A percentile compares a stretch with the other conserved stretches of the same genome.
These are phyloP conservation scores for Drosophila algonquin DNA, from an alignment of 2,888 invertebrate species.

Conservation along the genomic window DNA sequence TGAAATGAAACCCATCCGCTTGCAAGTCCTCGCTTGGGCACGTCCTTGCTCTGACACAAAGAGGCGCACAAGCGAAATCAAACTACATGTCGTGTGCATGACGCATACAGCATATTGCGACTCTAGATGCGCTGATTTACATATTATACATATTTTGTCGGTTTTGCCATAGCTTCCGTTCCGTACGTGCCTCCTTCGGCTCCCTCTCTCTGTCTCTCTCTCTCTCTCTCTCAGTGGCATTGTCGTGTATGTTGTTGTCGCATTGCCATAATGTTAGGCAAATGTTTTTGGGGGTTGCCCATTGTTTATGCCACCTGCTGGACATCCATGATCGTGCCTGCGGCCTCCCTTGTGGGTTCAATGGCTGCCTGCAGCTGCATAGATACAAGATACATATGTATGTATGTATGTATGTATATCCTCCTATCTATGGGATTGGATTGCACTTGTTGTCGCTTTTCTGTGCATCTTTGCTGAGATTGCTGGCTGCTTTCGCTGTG, in stretches of 20 bases:
- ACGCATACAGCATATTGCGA: background rate
- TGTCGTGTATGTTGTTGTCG: too few relatives aligned
- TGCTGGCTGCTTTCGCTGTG: background rate
- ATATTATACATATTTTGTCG: background rate
- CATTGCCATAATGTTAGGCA: background rate
- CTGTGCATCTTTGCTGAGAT: conserved; percentile 6
- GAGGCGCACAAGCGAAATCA: background rate
- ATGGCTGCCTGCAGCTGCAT: conserved; percentile 49
- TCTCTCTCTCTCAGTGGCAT: background rate
- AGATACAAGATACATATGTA: conserved; percentile 9
- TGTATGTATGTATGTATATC: too few relatives aligned
- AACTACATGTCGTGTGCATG: too few relatives aligned
- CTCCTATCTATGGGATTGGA: too few relatives aligned
- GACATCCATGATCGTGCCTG: background rate
- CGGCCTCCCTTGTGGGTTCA: conserved; percentile 28
- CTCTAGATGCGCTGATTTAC: background rate
- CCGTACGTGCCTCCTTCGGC: background rate
- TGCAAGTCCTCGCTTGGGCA: background rate
- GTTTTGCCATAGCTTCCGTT: background rate
- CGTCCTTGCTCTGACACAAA: too few relatives aligned
- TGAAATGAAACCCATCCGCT: too few relatives aligned
- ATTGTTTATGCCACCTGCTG: background rate
- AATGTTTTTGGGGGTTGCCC: background rate
- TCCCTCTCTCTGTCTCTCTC: background rate
- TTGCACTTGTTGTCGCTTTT: conserved; percentile 27